Conservation (phyloP, 2,113 vertebrate species). For the Nibea coibor region DNA sequence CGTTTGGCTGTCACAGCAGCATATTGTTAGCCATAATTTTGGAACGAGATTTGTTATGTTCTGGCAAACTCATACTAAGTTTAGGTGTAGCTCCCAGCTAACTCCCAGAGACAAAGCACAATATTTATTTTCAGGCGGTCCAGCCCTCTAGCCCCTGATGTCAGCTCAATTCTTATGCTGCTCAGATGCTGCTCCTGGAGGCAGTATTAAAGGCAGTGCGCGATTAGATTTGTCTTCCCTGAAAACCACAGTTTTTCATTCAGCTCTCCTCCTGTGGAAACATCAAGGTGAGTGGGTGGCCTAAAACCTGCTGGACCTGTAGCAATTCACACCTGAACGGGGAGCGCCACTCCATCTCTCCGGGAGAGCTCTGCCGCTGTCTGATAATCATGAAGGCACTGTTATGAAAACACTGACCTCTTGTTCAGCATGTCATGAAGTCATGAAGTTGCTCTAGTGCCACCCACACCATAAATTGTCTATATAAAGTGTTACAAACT, state of each 20-base stretch:
- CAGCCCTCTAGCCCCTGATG: neutral
- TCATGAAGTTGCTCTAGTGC: constrained; percentile 57
- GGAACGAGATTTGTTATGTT: neutral
- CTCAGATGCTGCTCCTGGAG: neutral
- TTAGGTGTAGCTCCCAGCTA: no score
- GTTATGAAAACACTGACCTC: constrained; percentile 60
- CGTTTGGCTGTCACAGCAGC: neutral
- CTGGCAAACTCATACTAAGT: neutral
- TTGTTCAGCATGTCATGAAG: constrained; percentile 29
- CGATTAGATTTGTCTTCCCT: constrained; percentile 17
- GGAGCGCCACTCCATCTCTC: constrained; percentile 17
- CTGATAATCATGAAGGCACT: constrained; percentile 37
- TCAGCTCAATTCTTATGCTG: neutral
- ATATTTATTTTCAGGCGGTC: neutral
- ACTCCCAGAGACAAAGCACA: constrained; percentile 1
- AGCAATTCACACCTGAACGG: constrained; percentile 51
- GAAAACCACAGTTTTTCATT: constrained; percentile 17
- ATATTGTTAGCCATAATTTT: neutral
- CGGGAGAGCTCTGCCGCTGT: constrained; percentile 13
- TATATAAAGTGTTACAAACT: constrained; percentile 65
- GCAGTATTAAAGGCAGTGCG: neutral
- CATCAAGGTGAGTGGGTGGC: constrained; percentile 17
- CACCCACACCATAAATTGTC: constrained; percentile 64
- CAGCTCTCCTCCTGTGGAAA: neutral
- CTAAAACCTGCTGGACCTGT: constrained; percentile 21